Conservation (phyloP, 2,888 invertebrate genomes). For the Caenorhabditis sp. region DNA sequence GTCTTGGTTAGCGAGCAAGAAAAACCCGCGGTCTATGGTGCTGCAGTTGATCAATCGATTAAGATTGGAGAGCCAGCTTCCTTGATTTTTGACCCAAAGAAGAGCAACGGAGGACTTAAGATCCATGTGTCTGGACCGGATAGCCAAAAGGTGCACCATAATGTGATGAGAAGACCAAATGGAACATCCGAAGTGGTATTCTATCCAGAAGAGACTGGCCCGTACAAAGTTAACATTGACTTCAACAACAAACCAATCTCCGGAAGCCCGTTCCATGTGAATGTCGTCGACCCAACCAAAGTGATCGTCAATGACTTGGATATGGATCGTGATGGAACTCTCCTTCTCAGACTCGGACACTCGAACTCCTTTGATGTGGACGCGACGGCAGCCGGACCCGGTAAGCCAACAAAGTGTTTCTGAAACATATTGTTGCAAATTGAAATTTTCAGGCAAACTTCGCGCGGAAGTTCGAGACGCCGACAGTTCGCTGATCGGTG, state of each 20-base stretch:
- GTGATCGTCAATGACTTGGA: constrained; percentile 74
- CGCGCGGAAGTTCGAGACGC: constrained; percentile 82
- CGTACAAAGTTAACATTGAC: constrained; percentile 77
- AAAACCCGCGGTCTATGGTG: constrained; percentile 83
- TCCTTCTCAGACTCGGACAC: constrained; percentile 76
- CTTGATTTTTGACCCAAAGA: constrained; percentile 85
- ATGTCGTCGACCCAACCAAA: constrained; percentile 81
- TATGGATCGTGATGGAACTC: constrained; percentile 77
- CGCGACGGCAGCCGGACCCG: constrained; percentile 82
- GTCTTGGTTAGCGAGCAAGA: constrained; percentile 78
- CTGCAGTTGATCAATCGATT: constrained; percentile 84
- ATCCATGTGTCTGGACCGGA: constrained; percentile 74
- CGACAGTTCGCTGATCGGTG: constrained; percentile 75
- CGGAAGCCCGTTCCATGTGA: constrained; percentile 79
- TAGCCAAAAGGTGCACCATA: constrained; percentile 76
- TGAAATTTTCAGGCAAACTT: constrained; percentile 77
- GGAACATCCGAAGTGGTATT: constrained; percentile 79
- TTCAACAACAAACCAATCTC: constrained; percentile 86
- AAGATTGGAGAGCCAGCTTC: constrained; percentile 84
- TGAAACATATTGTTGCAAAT: too few relatives aligned
- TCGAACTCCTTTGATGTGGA: constrained; percentile 80
- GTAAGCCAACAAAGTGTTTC: constrained; percentile 65
- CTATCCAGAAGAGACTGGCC: constrained; percentile 78
- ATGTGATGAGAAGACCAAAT: constrained; percentile 74
- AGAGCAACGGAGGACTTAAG: constrained; percentile 80